Conservation (phyloP, 2,888 invertebrate species). For the Tridacna gigas region DNA sequence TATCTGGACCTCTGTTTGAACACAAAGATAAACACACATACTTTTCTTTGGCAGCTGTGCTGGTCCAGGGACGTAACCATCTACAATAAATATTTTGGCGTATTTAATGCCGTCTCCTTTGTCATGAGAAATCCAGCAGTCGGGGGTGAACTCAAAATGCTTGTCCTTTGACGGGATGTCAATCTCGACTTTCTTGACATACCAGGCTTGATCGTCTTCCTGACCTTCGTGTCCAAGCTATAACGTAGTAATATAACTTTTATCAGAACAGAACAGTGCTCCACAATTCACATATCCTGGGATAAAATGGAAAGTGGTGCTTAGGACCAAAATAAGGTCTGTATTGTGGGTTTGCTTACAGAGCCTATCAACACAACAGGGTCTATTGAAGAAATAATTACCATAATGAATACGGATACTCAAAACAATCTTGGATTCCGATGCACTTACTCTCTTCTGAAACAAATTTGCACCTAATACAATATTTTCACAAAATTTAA, state of each 20-base stretch:
- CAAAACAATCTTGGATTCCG: neutral
- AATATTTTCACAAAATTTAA: too few relatives aligned
- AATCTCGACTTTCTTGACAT: constrained; percentile 10
- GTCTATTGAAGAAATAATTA: too few relatives aligned
- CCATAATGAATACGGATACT: too few relatives aligned
- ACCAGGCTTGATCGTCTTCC: constrained; percentile 14
- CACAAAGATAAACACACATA: neutral
- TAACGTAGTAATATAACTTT: neutral
- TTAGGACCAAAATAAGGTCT: neutral
- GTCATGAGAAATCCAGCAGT: constrained; percentile 13
- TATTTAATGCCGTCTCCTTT: constrained; percentile 13
- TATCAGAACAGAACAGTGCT: too few relatives aligned
- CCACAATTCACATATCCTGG: too few relatives aligned
- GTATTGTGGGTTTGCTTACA: neutral
- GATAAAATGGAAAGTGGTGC: too few relatives aligned
- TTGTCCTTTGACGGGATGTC: constrained; percentile 7
- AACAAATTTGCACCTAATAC: neutral
- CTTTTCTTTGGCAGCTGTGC: constrained; percentile 17
- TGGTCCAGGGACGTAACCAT: constrained; percentile 19
- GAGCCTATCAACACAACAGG: neutral
- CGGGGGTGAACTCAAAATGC: constrained; percentile 6
- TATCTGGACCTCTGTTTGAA: too few relatives aligned
- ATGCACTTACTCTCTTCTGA: too few relatives aligned
- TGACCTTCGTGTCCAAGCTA: constrained; percentile 15
- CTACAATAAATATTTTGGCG: constrained; percentile 12